Percentiles rank a stretch among this genome's conserved stretches.
Evolutionary conservation across 92 coral and sea anemone species (phyloP).

Genomic region (Pocillopora meandrina): DNA sequence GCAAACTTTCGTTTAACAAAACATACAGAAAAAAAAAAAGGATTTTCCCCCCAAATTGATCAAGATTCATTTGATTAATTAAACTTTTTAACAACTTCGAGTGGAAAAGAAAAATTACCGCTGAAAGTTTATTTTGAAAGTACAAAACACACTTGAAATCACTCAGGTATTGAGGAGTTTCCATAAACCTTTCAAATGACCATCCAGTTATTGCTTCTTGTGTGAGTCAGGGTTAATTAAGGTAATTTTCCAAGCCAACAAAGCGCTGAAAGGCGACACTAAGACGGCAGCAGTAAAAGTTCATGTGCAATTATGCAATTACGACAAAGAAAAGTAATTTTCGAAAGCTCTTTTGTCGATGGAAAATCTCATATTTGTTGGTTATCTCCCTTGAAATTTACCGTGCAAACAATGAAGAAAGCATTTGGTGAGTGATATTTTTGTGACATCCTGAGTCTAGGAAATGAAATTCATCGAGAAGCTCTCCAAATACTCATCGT

Average conservation of each 20-base stretch:
- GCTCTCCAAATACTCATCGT: too few relatives aligned
- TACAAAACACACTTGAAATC: background rate
- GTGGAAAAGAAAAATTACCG: background rate
- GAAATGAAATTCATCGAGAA: too few relatives aligned
- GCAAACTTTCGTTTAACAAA: too few relatives aligned
- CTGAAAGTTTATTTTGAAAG: background rate
- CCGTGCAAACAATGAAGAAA: background rate
- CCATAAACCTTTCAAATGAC: background rate
- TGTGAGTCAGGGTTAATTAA: slow-evolving; percentile 10
- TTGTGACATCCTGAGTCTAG: too few relatives aligned
- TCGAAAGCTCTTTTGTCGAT: background rate
- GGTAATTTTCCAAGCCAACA: background rate
- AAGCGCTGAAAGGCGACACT: background rate
- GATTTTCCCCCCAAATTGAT: too few relatives aligned
- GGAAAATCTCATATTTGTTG: background rate
- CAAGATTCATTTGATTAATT: too few relatives aligned
- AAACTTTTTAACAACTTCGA: background rate
- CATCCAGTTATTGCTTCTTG: background rate
- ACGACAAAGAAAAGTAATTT: slow-evolving; percentile 3
- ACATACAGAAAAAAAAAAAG: too few relatives aligned
- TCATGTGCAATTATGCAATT: background rate
- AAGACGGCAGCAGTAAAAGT: background rate
- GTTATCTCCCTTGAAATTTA: background rate
- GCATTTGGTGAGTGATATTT: too few relatives aligned
- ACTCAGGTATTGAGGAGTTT: background rate